Evolutionary conservation across 2,113 vertebrate species (phyloP), one percentile per base, ranked within the genome.

Genomic region (Leptobrachium leishanense): DNA sequence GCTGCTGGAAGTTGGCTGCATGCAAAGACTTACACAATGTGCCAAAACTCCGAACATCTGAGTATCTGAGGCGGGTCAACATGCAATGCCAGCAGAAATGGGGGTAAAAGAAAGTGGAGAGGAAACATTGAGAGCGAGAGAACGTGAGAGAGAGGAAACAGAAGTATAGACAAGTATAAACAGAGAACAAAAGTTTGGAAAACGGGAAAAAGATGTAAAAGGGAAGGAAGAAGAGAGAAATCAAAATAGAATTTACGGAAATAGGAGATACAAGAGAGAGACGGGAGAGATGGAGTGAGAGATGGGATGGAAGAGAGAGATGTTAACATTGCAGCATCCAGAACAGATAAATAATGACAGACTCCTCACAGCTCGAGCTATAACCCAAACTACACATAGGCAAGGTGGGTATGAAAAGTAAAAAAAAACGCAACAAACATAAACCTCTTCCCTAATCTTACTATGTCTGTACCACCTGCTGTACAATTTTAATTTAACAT

Each of bases 11-110:
- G 65, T 31, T 79, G 69, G 62, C 70, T 79, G 70, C 70, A 73
- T 66, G 50, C 70, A 79, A 72, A 79, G 70, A 81, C 78, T 74
- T 81, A 81, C 78, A 68, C 78, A 74, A 68, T 74, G 65, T 62
- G 78, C 78, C 72, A 79, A 68, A 74, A 68, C 55, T 74, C 78
- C 72, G 42, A 74, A 68, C 72, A 62, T 81, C 71, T 81, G 78
- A 68, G 65, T 68, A 72, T 68, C 78, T 81, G 64, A 81, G 78
- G 62, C 43, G 50, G 41, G 57, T 74, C 42, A 68, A 74, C 78
- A 59, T 81, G 71, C 64, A 68, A 74, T 59, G 39, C 68, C 20
- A 74, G 71, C 44, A 74, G 64, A 74, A 40, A 42, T 57, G 40
- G 59, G 10, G 12, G 11, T 68, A 3, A n/a, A 55, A 10, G 4